Evolutionary conservation across 1,140 invertebrate genomes (phyloP), one percentile per base, ranked within the genome.

Genomic region (Palaemon carinicauda): DNA sequence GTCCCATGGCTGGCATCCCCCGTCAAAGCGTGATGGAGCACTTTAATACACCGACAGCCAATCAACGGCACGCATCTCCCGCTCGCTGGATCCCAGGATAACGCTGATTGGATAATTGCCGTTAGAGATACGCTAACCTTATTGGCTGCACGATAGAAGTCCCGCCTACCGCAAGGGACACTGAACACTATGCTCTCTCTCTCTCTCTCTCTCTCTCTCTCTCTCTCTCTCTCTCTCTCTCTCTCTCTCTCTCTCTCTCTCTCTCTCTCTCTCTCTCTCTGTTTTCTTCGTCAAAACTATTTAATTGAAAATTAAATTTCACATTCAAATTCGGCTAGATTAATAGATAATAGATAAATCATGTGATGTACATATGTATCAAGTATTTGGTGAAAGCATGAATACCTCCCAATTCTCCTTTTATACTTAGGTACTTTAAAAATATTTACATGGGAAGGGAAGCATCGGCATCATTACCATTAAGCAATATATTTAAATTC

Each of bases 31-130:
- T 87, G 65, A 87, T 87, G 77, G 65, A 80, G 84, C 77, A 77
- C 80, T 78, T 82, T 87, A 69, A 82, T 82, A 56, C 60, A 75
- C 78, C 73, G 80, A 77, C 80, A 60, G 78, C 86, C 86, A 87
- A 87, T 87, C 86, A 87, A 31, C 74, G 73, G 17, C 50, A 51
- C 56, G 31, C 80, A 52, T 82, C 71, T 71, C 24, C 83, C 50
- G 31, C 73, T 41, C 60, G 9, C 60, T 56, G 19, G 19, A 1
- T 80, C 86, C 52, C 21, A 87, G 80, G 80, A 51, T 77, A 77
- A 77, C 56, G 24, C 74, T 82, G 71, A 87, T 87, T 87, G 86
- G 86, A 82, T 87, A 77, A 75, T 87, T 87, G 41, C n/a, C 80
- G 14, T 41, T 41, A n/a, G 31, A 77, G 56, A 82, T 65, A 71